Base-by-base conservation (phyloP, 2,797 vertebrate genomes). In the Sitta carolinensis region DNA sequence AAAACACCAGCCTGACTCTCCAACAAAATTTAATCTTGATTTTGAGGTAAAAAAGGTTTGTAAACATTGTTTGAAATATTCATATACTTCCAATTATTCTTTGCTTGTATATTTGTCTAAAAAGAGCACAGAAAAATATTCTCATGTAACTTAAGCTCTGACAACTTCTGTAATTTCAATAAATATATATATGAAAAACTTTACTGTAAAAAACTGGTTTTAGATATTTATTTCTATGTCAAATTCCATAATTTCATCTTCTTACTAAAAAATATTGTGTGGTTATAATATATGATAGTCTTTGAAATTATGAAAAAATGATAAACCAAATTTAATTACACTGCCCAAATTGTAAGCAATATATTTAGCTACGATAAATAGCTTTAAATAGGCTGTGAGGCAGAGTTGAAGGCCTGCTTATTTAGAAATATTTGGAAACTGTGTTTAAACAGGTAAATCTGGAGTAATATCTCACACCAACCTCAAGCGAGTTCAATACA, bases 401-500 rank as follows among this genome's bases (percentile, higher is more conserved):
- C 40, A 13, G 29, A 89, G 48, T 47, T 58, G 19, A 68, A 75
- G 4, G 13, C 11, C 29, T 69, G 36, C 50, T 68, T 83, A 74
- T 47, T 57, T 21, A 87, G 18, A 48, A 48, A 64, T 36, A 51
- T 75, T 69, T 91, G 26, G 45, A 82, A 87, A 82, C 7, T 27
- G 3, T 80, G 73, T 86, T 75, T 76, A 79, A 94, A 91, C 7
- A n/a, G 10, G 64, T 14, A 38, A 34, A 42, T 50, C 18, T 66
- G 43, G 20, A 79, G 9, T 45, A 26, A 10, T 38, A 79, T 14
- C 34, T 73, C 42, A 48, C 52, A 73, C 3, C 32, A 94, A 30
- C 7, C 16, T 66, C 21, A 48, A 0, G 0, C 2, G 3, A 73
- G 16, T 27, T 48, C 47, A 62, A 2, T 52, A 17, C 5, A 64